A percentile compares a stretch with the other conserved stretches of the same genome.
These are phyloP conservation scores for Ispidina lecontei DNA, from an alignment of 2,797 vertebrate species.

Conservation along the genomic window DNA sequence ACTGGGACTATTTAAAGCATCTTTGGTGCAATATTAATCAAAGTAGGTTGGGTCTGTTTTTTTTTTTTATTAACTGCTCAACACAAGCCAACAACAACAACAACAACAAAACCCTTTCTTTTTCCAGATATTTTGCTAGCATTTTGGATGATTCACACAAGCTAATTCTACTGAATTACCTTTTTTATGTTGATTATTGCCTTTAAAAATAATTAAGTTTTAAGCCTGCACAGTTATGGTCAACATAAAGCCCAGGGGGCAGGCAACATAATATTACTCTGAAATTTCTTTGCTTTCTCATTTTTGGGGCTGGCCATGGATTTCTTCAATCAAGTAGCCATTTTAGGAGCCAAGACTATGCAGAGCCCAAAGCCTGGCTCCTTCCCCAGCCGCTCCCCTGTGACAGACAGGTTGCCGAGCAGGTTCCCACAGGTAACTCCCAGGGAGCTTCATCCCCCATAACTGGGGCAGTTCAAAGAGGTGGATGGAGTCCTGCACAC, in stretches of 20 bases:
- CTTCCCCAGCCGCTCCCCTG: neutral
- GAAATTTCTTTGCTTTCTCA: neutral
- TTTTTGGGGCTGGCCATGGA: neutral
- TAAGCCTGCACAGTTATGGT: neutral
- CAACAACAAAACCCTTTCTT: neutral
- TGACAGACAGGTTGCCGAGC: slow-evolving; percentile 7
- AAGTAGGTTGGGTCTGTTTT: neutral
- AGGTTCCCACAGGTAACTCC: slow-evolving; percentile 35
- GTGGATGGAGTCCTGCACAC: neutral
- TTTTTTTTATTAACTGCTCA: neutral
- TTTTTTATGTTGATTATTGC: slow-evolving; percentile 38
- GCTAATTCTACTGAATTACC: slow-evolving; percentile 8
- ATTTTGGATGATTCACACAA: neutral
- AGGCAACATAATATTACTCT: neutral
- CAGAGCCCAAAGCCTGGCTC: slow-evolving; percentile 1
- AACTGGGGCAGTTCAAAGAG: neutral
- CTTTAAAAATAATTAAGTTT: slow-evolving; percentile 27
- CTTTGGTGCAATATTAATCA: neutral
- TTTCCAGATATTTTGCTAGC: neutral
- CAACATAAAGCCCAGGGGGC: neutral
- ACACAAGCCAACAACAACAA: neutral
- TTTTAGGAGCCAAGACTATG: neutral
- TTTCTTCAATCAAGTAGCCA: neutral
- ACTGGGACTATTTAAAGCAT: neutral
- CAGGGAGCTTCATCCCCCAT: neutral